phyloP scores from a whole-genome alignment of 2,797 vertebrate species.

The Numenius phaeopus region DNA sequence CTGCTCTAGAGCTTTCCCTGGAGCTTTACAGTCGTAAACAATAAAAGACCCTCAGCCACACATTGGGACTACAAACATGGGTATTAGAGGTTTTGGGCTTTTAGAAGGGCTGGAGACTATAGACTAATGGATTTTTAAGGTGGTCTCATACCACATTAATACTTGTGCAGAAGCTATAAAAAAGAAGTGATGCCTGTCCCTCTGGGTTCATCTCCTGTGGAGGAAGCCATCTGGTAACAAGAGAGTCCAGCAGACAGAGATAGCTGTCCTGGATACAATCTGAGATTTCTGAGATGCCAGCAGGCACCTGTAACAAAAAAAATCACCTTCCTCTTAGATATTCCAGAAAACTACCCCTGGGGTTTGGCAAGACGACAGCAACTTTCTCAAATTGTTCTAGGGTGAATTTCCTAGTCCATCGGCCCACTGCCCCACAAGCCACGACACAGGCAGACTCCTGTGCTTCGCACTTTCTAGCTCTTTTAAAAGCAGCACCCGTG shows the following conservation, averaged over 20 bases:
- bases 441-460: background rate
- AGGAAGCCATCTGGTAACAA: background rate
- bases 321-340: background rate
- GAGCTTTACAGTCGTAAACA: background rate
- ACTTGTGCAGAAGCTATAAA: background rate
- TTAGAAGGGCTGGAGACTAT: background rate
- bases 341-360: background rate
- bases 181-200: background rate
- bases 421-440: background rate
- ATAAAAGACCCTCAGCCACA: background rate
- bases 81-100: background rate
- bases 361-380: background rate
- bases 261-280: background rate
- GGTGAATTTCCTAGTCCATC: background rate
- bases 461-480: background rate
- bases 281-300: background rate
- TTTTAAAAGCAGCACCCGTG: background rate
- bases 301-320: background rate
- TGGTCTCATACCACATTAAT: background rate
- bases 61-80: fast-evolving
- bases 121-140: background rate
- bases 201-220: background rate
- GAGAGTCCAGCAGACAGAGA: fast-evolving
- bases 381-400: background rate
- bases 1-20: background rate